Conservation (phyloP, 2,113 vertebrate species). For the Ophiodon elongatus region DNA sequence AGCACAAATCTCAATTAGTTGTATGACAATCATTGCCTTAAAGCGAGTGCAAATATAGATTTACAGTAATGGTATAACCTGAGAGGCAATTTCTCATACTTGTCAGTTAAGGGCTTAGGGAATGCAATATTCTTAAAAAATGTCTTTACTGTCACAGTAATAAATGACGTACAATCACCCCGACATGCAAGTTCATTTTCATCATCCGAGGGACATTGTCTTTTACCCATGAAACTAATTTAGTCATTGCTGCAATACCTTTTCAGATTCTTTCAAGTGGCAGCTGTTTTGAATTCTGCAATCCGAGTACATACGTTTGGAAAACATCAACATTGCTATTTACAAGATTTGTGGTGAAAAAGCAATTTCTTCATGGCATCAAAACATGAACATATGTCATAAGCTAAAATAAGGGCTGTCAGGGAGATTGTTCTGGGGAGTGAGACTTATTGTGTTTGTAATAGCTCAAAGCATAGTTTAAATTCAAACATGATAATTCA, state of each 20-base stretch:
- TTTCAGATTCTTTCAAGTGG: neutral
- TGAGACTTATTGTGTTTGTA: neutral
- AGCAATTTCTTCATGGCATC: neutral
- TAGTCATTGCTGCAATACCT: neutral
- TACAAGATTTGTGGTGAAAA: neutral
- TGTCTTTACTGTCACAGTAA: conserved; percentile 1
- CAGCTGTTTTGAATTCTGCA: conserved; percentile 20
- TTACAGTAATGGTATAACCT: conserved; percentile 24
- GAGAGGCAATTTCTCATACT: conserved; percentile 32
- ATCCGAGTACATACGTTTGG: neutral
- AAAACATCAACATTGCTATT: conserved; percentile 8
- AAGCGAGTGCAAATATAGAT: conserved; percentile 46
- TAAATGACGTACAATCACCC: conserved; percentile 25
- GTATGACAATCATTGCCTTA: conserved; percentile 41
- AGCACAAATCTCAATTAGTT: conserved; percentile 40
- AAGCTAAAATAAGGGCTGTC: neutral
- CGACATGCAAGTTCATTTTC: conserved; percentile 24
- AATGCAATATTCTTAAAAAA: conserved; percentile 34
- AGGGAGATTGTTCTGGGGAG: neutral
- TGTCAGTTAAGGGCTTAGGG: conserved; percentile 28
- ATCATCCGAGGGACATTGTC: neutral
- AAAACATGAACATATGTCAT: neutral
- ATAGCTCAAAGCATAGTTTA: neutral
- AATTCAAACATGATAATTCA: neutral
- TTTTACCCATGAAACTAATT: conserved; percentile 18